These are phyloP conservation scores for Graphium colonna DNA, from an alignment of 2,888 invertebrate species.

Conservation along the genomic window DNA sequence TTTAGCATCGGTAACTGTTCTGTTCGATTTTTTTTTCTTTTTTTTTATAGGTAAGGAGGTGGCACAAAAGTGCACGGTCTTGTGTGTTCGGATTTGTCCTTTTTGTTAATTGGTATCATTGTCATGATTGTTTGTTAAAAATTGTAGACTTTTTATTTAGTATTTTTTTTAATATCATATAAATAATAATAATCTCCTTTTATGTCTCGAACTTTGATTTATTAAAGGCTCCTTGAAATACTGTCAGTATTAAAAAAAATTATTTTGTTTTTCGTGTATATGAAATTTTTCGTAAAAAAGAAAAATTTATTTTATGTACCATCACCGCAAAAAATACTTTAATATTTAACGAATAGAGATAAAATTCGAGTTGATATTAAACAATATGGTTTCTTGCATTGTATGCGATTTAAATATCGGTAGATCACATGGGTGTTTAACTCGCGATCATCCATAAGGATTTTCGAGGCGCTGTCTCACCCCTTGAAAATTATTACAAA, in stretches of 20 bases:
- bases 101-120: neutral
- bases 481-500: constrained; percentile 47
- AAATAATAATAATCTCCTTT: neutral
- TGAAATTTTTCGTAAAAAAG: no score
- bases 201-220: no score
- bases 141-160: neutral
- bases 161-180: neutral
- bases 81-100: neutral
- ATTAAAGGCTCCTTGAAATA: no score
- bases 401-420: neutral
- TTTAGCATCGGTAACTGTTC: constrained; percentile 73
- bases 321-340: no score
- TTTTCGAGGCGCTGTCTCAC: constrained; percentile 37
- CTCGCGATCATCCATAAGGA: constrained; percentile 7
- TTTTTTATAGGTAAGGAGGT: constrained; percentile 57
- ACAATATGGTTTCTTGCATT: no score
- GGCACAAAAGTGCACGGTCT: constrained; percentile 20
- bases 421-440: constrained; percentile 8
- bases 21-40: constrained; percentile 47
- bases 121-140: neutral
- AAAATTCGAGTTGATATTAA: no score
- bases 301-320: no score
- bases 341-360: no score
- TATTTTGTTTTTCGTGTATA: no score
- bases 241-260: no score